phyloP scores from a whole-genome alignment of 2,888 invertebrate genomes.

The Actias luna region DNA sequence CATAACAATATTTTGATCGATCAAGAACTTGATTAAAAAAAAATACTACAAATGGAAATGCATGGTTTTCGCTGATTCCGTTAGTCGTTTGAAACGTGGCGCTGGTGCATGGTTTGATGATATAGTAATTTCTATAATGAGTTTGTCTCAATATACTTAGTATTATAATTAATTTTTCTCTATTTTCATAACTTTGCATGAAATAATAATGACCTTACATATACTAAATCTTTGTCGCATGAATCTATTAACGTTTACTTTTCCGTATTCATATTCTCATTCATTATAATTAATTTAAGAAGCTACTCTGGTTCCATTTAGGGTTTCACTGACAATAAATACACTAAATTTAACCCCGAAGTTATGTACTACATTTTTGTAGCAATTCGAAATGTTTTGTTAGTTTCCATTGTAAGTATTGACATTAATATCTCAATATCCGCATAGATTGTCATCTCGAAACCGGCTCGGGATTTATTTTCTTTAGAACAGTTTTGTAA shows the following conservation, averaged over 20 bases:
- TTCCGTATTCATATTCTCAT: not conserved
- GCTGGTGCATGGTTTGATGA: conserved; percentile 1
- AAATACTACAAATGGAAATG: not conserved
- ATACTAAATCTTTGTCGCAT: not conserved
- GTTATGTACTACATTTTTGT: too few relatives aligned
- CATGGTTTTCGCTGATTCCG: conserved; percentile 11
- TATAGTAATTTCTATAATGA: not conserved
- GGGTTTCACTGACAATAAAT: not conserved
- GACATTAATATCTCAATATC: too few relatives aligned
- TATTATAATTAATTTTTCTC: not conserved
- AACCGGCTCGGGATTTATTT: too few relatives aligned
- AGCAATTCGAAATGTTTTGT: too few relatives aligned
- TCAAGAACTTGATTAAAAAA: conserved; percentile 37
- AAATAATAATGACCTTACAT: not conserved
- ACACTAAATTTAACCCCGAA: too few relatives aligned
- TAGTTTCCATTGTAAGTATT: too few relatives aligned
- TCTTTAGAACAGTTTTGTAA: too few relatives aligned
- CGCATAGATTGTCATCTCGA: too few relatives aligned
- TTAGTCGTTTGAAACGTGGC: not conserved
- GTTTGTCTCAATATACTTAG: too few relatives aligned
- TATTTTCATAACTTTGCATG: not conserved
- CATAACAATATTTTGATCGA: conserved; percentile 69
- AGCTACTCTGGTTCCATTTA: not conserved
- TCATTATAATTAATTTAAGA: not conserved
- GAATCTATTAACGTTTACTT: not conserved